These are phyloP conservation scores for Leptonema lineaticorne DNA, from an alignment of 1,140 invertebrate species.

Conservation along the genomic window DNA sequence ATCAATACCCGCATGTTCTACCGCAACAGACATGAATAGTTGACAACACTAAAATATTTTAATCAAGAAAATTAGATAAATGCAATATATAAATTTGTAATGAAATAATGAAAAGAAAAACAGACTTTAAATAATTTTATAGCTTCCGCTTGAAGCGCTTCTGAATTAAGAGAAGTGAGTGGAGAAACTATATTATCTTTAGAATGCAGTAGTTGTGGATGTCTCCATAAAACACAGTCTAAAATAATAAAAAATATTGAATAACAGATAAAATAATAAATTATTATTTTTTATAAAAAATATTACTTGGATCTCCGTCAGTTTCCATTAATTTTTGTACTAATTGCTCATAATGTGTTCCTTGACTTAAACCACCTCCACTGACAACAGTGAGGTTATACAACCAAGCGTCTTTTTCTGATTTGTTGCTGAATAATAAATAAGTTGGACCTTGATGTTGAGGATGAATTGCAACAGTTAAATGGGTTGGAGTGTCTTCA, in stretches of 20 bases:
- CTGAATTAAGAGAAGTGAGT: slow-evolving; percentile 82
- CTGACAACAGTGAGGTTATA: slow-evolving; percentile 94
- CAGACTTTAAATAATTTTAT: slow-evolving; percentile 91
- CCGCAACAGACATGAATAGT: slow-evolving; percentile 89
- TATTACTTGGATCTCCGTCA: slow-evolving; percentile 85
- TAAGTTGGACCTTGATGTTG: slow-evolving; percentile 91
- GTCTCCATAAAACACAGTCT: slow-evolving; percentile 91
- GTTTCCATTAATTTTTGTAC: slow-evolving; percentile 94
- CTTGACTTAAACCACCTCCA: slow-evolving; percentile 83
- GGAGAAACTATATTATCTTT: slow-evolving; percentile 86
- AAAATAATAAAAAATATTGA: slow-evolving; percentile 45
- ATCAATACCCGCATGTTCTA: slow-evolving; percentile 93
- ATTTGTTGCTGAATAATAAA: slow-evolving; percentile 84
- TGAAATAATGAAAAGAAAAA: slow-evolving; percentile 20
- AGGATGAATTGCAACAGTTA: slow-evolving; percentile 91
- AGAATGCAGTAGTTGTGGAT: slow-evolving; percentile 86
- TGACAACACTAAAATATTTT: slow-evolving; percentile 74
- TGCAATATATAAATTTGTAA: not conserved
- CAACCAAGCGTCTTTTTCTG: slow-evolving; percentile 89
- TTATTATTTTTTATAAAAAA: not conserved
- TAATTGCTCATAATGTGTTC: slow-evolving; percentile 93
- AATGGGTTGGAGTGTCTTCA: slow-evolving; percentile 64
- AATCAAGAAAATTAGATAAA: not conserved
- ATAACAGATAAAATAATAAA: not conserved
- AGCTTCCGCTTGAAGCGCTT: slow-evolving; percentile 83